These are phyloP conservation scores for Choloepus didactylus DNA, from an alignment of 2,797 vertebrate genomes.

Conservation along the genomic window DNA sequence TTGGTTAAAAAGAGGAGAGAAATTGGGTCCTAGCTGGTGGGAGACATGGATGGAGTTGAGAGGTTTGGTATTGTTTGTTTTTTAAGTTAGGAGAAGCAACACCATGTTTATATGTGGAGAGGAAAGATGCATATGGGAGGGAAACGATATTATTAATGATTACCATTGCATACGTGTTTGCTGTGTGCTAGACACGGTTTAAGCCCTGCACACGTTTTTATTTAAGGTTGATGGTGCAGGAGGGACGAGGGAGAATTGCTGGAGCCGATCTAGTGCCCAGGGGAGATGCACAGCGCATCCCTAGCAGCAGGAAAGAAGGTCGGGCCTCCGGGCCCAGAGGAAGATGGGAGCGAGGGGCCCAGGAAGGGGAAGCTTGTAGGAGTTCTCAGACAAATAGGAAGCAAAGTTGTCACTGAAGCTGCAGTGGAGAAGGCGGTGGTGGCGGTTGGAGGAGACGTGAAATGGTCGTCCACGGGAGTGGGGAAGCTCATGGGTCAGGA, in stretches of 20 bases:
- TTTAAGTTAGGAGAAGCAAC: neutral
- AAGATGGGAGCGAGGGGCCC: rapidly evolving
- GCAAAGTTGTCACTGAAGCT: neutral
- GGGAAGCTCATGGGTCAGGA: neutral
- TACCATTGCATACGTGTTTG: no score
- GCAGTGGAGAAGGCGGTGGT: no score
- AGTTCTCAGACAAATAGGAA: neutral
- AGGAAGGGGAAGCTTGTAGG: neutral
- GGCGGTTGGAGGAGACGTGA: neutral
- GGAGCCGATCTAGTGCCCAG: rapidly evolving
- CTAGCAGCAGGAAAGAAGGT: no score
- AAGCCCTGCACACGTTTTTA: rapidly evolving
- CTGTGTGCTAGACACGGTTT: neutral
- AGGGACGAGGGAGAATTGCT: neutral
- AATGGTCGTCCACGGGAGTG: neutral
- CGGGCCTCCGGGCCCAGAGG: neutral
- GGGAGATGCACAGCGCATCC: neutral
- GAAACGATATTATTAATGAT: neutral
- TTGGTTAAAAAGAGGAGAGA: neutral
- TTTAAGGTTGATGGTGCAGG: neutral
- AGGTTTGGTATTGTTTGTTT: neutral
- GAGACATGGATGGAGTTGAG: neutral
- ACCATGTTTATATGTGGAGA: neutral
- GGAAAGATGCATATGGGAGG: neutral
- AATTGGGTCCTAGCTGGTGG: neutral